Evolutionary conservation across 2,113 vertebrate genomes (phyloP).

Genomic region (Cyphomyrus discorhynchus): DNA sequence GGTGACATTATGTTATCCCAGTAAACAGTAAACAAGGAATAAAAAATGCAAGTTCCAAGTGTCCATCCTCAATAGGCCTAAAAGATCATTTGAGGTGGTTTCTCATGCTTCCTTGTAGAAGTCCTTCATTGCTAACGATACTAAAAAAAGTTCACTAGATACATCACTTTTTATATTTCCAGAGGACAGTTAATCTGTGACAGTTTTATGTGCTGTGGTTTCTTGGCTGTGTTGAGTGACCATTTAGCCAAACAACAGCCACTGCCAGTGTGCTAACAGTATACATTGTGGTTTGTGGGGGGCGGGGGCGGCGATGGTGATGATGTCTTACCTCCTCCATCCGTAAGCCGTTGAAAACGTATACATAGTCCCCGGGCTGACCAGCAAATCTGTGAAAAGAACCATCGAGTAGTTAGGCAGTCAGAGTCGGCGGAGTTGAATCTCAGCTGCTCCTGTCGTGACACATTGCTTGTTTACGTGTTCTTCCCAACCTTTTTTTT

Average conservation of each 20-base stretch:
- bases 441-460: background rate
- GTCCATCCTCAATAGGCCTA: background rate
- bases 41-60: background rate
- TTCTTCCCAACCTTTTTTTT: background rate
- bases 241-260: background rate
- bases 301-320: background rate
- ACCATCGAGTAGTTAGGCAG: background rate
- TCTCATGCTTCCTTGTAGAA: background rate
- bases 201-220: background rate
- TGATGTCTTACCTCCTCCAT: conserved; percentile 82
- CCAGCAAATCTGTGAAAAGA: conserved; percentile 75
- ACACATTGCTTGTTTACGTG: background rate
- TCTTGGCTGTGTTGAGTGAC: background rate
- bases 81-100: background rate
- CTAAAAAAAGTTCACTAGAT: background rate
- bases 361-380: conserved; percentile 81
- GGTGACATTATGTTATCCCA: background rate
- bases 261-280: background rate
- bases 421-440: background rate
- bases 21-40: background rate
- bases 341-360: conserved; percentile 81
- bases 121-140: background rate
- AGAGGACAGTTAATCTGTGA: background rate
- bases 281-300: background rate
- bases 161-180: background rate